Percentiles rank a stretch among this genome's conserved stretches.
phyloP scores from a whole-genome alignment of 35 echinoderm and acorn worm species.

The Ptychodera flava region DNA sequence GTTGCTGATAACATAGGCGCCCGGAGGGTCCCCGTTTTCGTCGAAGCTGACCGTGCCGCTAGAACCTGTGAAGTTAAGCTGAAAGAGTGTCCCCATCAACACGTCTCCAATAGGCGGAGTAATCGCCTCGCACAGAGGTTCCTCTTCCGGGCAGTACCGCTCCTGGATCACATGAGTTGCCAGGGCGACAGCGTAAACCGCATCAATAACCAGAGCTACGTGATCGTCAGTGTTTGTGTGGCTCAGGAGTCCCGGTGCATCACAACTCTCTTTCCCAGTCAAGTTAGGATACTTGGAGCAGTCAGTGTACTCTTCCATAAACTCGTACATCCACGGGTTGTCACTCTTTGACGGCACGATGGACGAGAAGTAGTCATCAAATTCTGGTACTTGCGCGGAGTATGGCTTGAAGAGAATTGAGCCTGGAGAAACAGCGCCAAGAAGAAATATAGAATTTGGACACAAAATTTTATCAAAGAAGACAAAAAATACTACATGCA shows the following conservation, averaged over 20 bases:
- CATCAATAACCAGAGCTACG: constrained; percentile 73
- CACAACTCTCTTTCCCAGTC: neutral
- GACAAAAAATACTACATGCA: too few relatives aligned
- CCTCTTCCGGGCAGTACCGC: constrained; percentile 9
- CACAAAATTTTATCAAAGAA: too few relatives aligned
- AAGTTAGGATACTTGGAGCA: constrained; percentile 17
- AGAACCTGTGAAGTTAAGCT: constrained; percentile 29
- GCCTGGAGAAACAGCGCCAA: neutral
- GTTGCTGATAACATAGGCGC: constrained; percentile 52
- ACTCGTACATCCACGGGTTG: constrained; percentile 77
- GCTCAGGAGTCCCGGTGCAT: neutral
- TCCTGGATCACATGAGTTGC: constrained; percentile 35
- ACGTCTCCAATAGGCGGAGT: constrained; percentile 27
- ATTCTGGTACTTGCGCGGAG: constrained; percentile 23
- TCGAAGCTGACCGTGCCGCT: constrained; percentile 58
- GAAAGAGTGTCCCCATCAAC: constrained; percentile 23
- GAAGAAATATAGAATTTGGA: too few relatives aligned
- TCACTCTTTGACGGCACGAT: constrained; percentile 19
- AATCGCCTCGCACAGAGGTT: constrained; percentile 50
- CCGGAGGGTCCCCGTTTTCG: constrained; percentile 53
- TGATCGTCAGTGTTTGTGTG: constrained; percentile 33
- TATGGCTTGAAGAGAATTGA: neutral
- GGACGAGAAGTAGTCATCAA: constrained; percentile 58
- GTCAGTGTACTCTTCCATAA: constrained; percentile 43
- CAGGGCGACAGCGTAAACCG: constrained; percentile 53